Evolutionary conservation across 2,113 vertebrate genomes (phyloP), one percentile per base, ranked within the genome.

Genomic region (Microtus pennsylvanicus): DNA sequence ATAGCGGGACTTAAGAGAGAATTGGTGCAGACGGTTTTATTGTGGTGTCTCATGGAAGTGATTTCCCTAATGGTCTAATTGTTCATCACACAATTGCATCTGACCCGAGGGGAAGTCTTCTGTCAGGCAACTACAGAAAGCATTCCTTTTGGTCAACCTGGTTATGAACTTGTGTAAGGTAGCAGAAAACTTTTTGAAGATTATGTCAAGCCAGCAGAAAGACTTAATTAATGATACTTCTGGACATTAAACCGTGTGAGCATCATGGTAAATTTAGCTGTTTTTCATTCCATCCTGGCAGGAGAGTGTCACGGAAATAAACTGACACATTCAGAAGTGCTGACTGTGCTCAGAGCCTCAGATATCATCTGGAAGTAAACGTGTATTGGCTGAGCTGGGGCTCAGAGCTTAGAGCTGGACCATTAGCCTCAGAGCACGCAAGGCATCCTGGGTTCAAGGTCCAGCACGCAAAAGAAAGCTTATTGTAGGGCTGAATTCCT

Each of bases 201-300:
- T 38, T 17, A 13, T 21, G 11, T 14, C 61, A 93, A 88, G 65
- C 55, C 12, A 42, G n/a, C 12, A 26, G 45, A 65, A 78, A 76
- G 35, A 24, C 22, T 30, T 28, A 82, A 5, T 80, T 6, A 2
- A 3, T 9, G 65, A 67, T 58, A 38, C 35, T 65, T 90, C 13
- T 72, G 35, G 30, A 52, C 22, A 33, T 78, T 21, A 17, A 47
- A 35, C 11, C n/a, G 42, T 0, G 1, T 21, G 9, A 69, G 11
- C 1, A 3, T 47, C 22, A 52, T 10, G 0, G 17, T 50, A 22
- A 5, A 74, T 3, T 2, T 0, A 0, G 14, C 2, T 17, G 0
- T 26, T 38, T 52, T 45, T 5, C 33, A 61, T 10, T 4, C 13
- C 4, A 0, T 28, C 2, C 3, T 61, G 35, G 58, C 19, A 13